Evolutionary conservation across 2,888 invertebrate genomes (phyloP).

Genomic region (Sympetrum striolatum): DNA sequence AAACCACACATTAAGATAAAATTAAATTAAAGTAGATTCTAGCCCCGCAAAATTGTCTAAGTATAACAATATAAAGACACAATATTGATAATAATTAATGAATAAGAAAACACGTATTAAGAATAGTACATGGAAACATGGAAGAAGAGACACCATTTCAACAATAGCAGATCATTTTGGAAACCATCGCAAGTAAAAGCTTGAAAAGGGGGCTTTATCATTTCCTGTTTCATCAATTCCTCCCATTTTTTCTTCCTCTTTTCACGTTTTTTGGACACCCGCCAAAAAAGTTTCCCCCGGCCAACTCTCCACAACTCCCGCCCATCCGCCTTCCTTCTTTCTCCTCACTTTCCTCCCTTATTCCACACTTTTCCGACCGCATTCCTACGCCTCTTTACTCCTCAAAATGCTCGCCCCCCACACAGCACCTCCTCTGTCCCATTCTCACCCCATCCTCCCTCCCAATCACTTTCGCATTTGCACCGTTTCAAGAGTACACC

Average conservation of each 20-base stretch:
- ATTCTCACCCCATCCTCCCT: background rate
- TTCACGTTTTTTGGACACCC: background rate
- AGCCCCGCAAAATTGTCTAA: no score
- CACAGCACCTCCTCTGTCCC: background rate
- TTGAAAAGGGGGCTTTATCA: no score
- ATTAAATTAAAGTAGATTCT: no score
- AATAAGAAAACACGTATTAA: no score
- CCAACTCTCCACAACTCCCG: background rate
- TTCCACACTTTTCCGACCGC: background rate
- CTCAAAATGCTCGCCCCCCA: background rate
- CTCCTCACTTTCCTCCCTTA: background rate
- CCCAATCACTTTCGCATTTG: conserved; percentile 44
- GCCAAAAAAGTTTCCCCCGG: background rate
- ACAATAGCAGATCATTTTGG: no score
- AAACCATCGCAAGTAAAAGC: no score
- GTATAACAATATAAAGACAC: no score
- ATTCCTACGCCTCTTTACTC: background rate
- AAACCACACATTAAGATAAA: no score
- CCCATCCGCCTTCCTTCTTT: background rate
- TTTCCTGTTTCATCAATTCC: background rate
- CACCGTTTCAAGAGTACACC: background rate
- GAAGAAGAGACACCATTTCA: no score
- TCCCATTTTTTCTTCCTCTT: background rate
- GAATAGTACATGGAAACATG: no score
- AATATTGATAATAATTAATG: no score